Base-by-base conservation (phyloP, 2,888 invertebrate species). In the Melangyna quadrimaculata region DNA sequence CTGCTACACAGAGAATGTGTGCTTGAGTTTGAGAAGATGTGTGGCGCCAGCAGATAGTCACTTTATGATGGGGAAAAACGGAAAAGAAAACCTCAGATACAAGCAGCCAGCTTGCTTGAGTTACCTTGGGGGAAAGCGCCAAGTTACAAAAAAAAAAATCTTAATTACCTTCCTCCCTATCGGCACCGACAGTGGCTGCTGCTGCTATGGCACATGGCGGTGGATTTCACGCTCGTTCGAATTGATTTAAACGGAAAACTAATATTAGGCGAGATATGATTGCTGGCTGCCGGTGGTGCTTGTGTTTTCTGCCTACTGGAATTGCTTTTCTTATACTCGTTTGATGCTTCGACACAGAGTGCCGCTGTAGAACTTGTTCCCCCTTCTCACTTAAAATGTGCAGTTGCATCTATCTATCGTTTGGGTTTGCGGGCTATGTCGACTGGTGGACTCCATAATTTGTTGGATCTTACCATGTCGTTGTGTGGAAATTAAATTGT, bases 401-500 rank as follows among this genome's bases (percentile, higher is more conserved):
- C 3, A 29, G 35, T 48, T 45, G n/a, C 72, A 67, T 78, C 67
- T 78, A 71, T 27, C 45, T n/a, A n/a, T n/a, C n/a, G n/a, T n/a
- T n/a, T n/a, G n/a, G n/a, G 43, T 45, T 40, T 63, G 37, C 12
- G 2, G 40, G 19, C 43, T 40, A 45, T 29, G 72, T 43, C 29
- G 65, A 63, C 80, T 75, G 63, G 72, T 63, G 72, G 69, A 71
- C 77, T 69, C 71, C 77, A 72, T 86, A 78, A 86, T 86, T 81
- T 86, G 80, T 86, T 86, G 63, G 40, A 80, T 80, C 53, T 77
- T 74, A 59, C 70, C 77, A 55, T 86, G 80, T 80, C 77, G 84
- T 53, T 80, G 72, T 69, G 86, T 88, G 88, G 88, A 89, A 90
- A 90, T 90, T 90, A 91, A 89, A 90, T 91, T 90, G 90, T 90